Evolutionary conservation across 2,888 invertebrate genomes (phyloP).

Genomic region (Ormyrus labotus): DNA sequence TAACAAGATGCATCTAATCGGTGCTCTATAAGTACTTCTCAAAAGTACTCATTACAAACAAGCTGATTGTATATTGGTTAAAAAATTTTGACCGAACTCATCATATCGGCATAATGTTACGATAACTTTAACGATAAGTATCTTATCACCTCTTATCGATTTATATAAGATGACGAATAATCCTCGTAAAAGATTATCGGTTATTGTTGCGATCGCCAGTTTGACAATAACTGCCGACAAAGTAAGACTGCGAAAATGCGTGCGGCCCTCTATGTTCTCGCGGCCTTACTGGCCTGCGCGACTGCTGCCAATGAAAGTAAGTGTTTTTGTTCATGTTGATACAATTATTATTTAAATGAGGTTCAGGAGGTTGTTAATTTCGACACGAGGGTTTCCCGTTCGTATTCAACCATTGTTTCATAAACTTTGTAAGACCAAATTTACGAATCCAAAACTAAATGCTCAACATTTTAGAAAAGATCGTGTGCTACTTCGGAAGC

Average conservation of each 20-base stretch:
- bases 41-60: too few relatives aligned
- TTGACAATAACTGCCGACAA: not conserved
- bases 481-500: conserved; percentile 85
- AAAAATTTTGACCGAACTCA: too few relatives aligned
- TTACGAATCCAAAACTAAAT: not conserved
- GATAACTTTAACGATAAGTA: not conserved
- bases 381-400: not conserved
- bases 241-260: not conserved
- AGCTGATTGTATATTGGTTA: too few relatives aligned
- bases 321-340: not conserved
- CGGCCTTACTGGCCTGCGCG: conserved; percentile 10
- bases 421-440: not conserved
- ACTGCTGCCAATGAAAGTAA: conserved; percentile 16
- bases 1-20: too few relatives aligned
- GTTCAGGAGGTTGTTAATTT: not conserved
- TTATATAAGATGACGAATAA: conserved; percentile 17
- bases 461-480: conserved; percentile 75
- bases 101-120: too few relatives aligned
- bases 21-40: too few relatives aligned
- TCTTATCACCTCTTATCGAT: conserved; percentile 4
- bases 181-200: not conserved
- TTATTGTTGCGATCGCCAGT: conserved; percentile 14
- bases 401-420: not conserved
- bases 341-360: not conserved
- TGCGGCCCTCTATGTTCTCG: not conserved